Evolutionary conservation across 2,888 invertebrate genomes (phyloP).

Genomic region (Leptinotarsa juncta): DNA sequence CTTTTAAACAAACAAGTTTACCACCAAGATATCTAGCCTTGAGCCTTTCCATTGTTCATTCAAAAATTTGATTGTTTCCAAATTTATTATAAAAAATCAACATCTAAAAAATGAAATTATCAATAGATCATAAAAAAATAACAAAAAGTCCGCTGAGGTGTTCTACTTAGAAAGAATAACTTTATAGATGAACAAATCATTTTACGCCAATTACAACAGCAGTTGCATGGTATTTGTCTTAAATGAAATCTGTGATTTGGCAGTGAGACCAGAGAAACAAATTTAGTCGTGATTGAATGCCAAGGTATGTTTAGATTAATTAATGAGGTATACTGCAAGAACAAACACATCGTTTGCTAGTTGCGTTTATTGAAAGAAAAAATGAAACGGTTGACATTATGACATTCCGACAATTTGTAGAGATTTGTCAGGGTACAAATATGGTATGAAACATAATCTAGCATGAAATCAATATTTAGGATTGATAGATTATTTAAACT

Average conservation of each 20-base stretch:
- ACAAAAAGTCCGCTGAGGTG: neutral
- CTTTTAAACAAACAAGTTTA: too few relatives aligned
- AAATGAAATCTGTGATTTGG: slow-evolving; percentile 27
- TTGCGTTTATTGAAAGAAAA: neutral
- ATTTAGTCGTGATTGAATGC: slow-evolving; percentile 26
- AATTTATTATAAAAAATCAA: too few relatives aligned
- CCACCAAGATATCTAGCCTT: too few relatives aligned
- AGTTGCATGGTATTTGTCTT: neutral
- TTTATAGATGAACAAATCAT: neutral
- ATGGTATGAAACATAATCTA: too few relatives aligned
- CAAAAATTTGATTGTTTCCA: too few relatives aligned
- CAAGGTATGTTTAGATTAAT: slow-evolving; percentile 6
- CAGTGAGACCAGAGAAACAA: slow-evolving; percentile 21
- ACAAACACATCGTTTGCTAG: too few relatives aligned
- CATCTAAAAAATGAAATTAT: neutral
- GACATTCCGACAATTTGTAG: neutral
- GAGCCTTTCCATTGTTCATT: too few relatives aligned
- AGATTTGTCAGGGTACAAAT: too few relatives aligned
- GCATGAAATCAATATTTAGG: too few relatives aligned
- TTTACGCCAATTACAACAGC: neutral
- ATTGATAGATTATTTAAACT: too few relatives aligned
- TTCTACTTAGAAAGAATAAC: neutral
- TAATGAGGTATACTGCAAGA: neutral
- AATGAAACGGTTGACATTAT: slow-evolving; percentile 2
- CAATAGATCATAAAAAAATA: neutral